A percentile compares a stretch with the other conserved stretches of the same genome.
Evolutionary conservation across 2,888 invertebrate genomes (phyloP).

Genomic region (Chymomyza procnemis): DNA sequence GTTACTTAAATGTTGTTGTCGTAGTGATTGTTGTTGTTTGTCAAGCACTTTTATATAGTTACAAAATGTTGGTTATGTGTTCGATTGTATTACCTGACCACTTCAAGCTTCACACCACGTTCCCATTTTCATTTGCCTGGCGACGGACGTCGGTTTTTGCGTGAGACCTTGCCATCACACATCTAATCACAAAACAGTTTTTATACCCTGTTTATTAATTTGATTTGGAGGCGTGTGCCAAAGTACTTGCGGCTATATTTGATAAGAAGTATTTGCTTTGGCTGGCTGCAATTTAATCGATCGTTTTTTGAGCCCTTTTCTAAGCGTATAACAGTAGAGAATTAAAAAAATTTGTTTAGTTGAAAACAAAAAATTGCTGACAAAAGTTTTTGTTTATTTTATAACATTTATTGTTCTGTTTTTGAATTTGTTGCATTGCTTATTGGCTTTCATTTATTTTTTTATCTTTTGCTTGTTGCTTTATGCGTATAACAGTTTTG

Average conservation of each 20-base stretch:
- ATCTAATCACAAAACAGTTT: background rate
- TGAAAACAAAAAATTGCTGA: constrained; percentile 38
- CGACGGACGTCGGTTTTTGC: no score
- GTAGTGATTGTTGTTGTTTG: no score
- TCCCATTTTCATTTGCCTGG: background rate
- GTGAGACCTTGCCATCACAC: background rate
- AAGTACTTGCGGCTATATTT: background rate
- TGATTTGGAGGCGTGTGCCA: background rate
- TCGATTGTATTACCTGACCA: background rate
- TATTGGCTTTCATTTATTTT: constrained; percentile 14
- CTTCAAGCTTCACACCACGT: background rate
- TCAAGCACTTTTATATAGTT: background rate
- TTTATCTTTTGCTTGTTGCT: constrained; percentile 9
- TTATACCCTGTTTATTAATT: background rate
- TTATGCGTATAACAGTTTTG: constrained; percentile 59
- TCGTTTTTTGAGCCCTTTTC: background rate
- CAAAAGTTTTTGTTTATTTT: constrained; percentile 37
- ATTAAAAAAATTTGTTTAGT: constrained; percentile 17
- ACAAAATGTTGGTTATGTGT: background rate
- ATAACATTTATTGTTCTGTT: constrained; percentile 67
- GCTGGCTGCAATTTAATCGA: background rate
- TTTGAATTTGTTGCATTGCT: constrained; percentile 39
- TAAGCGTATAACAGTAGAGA: constrained; percentile 12
- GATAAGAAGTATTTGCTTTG: background rate
- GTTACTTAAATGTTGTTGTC: no score